Conservation (phyloP, 2,113 vertebrate species). For the Stercorarius parasiticus region DNA sequence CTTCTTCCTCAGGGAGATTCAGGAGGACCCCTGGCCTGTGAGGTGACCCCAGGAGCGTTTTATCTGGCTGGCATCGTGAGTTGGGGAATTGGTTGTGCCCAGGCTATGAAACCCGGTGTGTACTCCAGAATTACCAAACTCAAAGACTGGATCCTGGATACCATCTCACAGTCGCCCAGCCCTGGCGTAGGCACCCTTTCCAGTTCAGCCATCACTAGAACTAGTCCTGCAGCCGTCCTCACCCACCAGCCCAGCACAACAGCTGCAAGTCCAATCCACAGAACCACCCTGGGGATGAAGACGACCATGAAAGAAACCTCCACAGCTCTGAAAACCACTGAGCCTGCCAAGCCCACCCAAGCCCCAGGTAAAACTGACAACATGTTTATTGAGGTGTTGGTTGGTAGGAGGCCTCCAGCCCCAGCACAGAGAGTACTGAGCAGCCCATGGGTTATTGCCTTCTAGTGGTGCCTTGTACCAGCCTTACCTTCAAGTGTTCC, state of each 20-base stretch:
- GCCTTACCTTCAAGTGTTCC: slow-evolving; percentile 80
- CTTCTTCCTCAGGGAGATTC: slow-evolving; percentile 87
- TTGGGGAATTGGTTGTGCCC: slow-evolving; percentile 93
- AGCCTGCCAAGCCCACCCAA: background rate
- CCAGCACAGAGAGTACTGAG: background rate
- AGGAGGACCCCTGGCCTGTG: slow-evolving; percentile 92
- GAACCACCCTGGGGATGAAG: background rate
- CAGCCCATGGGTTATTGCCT: background rate
- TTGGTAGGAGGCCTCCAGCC: background rate
- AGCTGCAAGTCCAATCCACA: background rate
- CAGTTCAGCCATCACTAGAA: background rate
- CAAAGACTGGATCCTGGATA: slow-evolving; percentile 84
- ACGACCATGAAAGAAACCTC: background rate
- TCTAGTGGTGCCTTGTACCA: slow-evolving; percentile 78
- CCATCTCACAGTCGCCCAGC: slow-evolving; percentile 34
- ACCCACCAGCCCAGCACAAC: background rate
- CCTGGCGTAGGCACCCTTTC: background rate
- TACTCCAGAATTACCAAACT: slow-evolving; percentile 86
- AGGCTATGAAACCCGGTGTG: slow-evolving; percentile 85
- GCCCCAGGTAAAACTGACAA: slow-evolving; percentile 58
- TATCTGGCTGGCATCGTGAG: slow-evolving; percentile 94
- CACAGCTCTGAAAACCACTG: background rate
- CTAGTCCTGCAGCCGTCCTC: background rate
- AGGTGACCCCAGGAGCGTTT: slow-evolving; percentile 85
- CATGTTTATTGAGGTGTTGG: background rate